Base-by-base conservation (phyloP, 1,140 invertebrate genomes). In the Achatina immaculata region DNA sequence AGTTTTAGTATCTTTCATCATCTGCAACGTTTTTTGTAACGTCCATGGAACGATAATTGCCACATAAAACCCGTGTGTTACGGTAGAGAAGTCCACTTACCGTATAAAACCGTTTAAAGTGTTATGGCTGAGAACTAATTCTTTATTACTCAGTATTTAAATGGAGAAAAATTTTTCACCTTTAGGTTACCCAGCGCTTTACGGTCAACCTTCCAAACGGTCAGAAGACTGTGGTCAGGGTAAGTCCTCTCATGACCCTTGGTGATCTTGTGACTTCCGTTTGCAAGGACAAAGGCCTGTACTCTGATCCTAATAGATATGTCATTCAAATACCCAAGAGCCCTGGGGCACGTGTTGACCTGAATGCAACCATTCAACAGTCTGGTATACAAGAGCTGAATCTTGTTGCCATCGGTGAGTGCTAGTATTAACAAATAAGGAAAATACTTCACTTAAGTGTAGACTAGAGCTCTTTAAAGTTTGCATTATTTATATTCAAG, bases 161-260 rank as follows among this genome's bases (percentile, higher is more conserved):
- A 45, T 45, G 43, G 43, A 7, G 7, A 45, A 45, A 45, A 7
- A 45, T 45, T 45, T 45, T 9, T 62, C 31, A 4, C 31, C 38
- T 2, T 7, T 86, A 92, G 92, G 94, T 94, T 85, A 95, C 95
- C 38, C 94, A 95, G 88, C 92, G 95, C 86, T 92, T 95, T 80
- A 91, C 95, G 92, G 95, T 97, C 28, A 95, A 96, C 89, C 91
- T 97, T 80, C 96, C 96, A 24, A 93, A 94, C 74, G 95, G 95
- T 90, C 96, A 97, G 90, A 92, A 96, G 36, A 95, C 95, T 88
- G 95, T 96, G 0, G 93, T 94, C 55, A 91, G 95, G 83, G 94
- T 95, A 78, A 93, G 95, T 88, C 93, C 94, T 74, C 93, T 94
- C 89, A 93, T 93, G 77, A 90, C 93, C 65, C 89, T 96, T 48